A percentile compares a stretch with the other conserved stretches of the same genome.
Conservation (phyloP, 1,140 invertebrate species). For the Drosophila melanogaster region DNA sequence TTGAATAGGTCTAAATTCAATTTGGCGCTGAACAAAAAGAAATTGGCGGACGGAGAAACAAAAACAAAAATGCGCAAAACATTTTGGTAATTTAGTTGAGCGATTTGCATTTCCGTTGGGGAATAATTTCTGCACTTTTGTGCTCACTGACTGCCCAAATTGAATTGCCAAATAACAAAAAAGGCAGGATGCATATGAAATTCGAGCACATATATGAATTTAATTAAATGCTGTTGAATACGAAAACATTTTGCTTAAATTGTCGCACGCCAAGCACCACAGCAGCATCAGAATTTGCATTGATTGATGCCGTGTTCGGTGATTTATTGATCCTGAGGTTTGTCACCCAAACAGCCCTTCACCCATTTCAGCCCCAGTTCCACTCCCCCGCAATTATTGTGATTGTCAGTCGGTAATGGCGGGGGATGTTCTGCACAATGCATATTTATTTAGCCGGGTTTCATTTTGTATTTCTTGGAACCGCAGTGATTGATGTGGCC, state of each 20-base stretch:
- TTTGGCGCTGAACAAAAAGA: constrained; percentile 31
- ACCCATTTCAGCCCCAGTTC: background rate
- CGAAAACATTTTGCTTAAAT: constrained; percentile 46
- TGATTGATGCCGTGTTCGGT: constrained; percentile 71
- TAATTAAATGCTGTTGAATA: constrained; percentile 41
- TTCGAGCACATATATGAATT: constrained; percentile 37
- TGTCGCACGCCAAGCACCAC: constrained; percentile 13
- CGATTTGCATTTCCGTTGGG: constrained; percentile 54
- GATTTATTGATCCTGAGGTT: constrained; percentile 75
- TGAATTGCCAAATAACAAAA: constrained; percentile 50
- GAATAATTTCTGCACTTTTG: constrained; percentile 53
- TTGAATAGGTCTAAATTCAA: constrained; percentile 56
- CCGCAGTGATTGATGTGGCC: constrained; percentile 79
- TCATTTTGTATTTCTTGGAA: constrained; percentile 70
- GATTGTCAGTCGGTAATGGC: constrained; percentile 49
- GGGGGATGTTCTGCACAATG: constrained; percentile 39
- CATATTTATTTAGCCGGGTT: constrained; percentile 69
- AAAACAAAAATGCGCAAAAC: constrained; percentile 26
- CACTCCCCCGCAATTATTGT: constrained; percentile 48
- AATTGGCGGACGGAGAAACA: constrained; percentile 6
- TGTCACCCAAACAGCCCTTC: constrained; percentile 47
- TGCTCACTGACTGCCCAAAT: constrained; percentile 45
- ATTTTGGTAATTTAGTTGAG: constrained; percentile 43
- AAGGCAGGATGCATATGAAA: constrained; percentile 35
- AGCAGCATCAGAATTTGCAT: constrained; percentile 58